phyloP scores from a whole-genome alignment of 2,888 invertebrate species.

The Sarcophaga subvicina region DNA sequence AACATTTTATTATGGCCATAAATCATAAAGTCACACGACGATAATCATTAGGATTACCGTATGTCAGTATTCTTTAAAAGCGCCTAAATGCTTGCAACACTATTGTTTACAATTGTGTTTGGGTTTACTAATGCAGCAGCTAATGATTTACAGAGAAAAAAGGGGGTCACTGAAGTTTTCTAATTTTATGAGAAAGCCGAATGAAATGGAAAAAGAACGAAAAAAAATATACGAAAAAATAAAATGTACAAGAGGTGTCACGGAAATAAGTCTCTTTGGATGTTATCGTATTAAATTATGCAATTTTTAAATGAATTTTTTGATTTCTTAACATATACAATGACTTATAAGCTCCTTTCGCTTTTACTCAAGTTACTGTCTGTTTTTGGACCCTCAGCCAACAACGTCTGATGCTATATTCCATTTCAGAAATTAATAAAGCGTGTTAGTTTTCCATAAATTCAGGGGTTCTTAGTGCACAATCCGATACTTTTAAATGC shows the following conservation, averaged over 20 bases:
- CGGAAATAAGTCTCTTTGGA: no score
- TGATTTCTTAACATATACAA: no score
- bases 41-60: conserved; percentile 73
- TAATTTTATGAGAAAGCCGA: conserved; percentile 23
- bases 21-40: conserved; percentile 79
- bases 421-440: not conserved
- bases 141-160: conserved; percentile 72
- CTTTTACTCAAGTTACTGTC: no score
- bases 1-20: conserved; percentile 79
- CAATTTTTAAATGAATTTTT: no score
- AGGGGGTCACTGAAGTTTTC: conserved; percentile 7
- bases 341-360: no score
- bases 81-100: conserved; percentile 4
- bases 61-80: conserved; percentile 60
- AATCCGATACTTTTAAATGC: conserved; percentile 23
- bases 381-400: no score
- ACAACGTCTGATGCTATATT: not conserved
- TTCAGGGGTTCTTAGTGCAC: conserved; percentile 41
- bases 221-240: conserved; percentile 9
- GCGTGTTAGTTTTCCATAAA: conserved; percentile 14
- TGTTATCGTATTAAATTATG: no score
- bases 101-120: conserved; percentile 68
- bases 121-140: conserved; percentile 78
- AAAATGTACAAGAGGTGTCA: not conserved
- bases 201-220: conserved; percentile 32